Evolutionary conservation across 64 coral and sea anemone genomes (phyloP).

Genomic region (Platygyra sinensis): DNA sequence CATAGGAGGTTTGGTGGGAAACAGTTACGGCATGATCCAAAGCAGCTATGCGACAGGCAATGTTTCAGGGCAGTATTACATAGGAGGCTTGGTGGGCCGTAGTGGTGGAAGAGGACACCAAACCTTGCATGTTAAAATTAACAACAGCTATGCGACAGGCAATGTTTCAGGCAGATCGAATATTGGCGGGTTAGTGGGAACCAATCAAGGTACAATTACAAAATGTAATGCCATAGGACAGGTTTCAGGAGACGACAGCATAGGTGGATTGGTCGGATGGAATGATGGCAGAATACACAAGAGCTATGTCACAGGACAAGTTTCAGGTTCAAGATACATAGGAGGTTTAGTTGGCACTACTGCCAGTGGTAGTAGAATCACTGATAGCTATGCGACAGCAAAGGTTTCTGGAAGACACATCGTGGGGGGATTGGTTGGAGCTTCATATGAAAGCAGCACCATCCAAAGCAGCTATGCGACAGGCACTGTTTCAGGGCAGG

Average conservation of each 20-base stretch:
- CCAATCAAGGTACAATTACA: no score
- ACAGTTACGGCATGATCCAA: background rate
- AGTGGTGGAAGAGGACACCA: background rate
- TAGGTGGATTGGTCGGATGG: background rate
- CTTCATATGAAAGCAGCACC: background rate
- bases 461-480: conserved; percentile 5
- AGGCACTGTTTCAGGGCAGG: background rate
- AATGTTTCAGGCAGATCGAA: background rate
- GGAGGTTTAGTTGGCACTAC: background rate
- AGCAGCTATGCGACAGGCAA: background rate
- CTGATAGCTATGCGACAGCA: background rate
- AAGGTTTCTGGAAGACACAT: background rate
- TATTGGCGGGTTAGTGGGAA: background rate
- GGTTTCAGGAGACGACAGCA: background rate
- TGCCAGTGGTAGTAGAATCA: background rate
- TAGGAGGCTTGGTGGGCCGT: background rate
- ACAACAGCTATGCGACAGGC: background rate
- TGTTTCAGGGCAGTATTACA: conserved; percentile 2
- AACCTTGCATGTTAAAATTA: background rate
- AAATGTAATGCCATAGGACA: background rate
- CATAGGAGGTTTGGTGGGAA: background rate
- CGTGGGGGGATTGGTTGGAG: background rate
- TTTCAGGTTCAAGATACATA: background rate
- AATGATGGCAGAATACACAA: background rate
- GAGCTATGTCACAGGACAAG: background rate